Base-by-base conservation (phyloP, 1,140 invertebrate species). In the Dufourea novaeangliae region DNA sequence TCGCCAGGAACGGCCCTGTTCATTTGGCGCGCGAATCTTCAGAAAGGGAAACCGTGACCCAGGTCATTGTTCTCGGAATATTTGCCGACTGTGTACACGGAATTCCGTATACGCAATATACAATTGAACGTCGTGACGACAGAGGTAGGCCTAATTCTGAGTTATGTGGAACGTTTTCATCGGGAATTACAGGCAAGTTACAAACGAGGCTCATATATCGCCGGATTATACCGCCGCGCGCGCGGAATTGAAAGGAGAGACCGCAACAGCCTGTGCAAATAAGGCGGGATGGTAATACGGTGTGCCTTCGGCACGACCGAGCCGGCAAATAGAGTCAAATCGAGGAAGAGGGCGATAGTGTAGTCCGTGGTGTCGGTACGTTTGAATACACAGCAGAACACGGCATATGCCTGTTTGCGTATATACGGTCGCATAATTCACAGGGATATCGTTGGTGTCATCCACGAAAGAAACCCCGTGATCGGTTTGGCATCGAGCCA, bases 161-260 rank as follows among this genome's bases (percentile, higher is more conserved):
- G 63, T 87, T 86, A 88, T 86, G 77, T 59, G 52, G 54, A 46
- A 69, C 64, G 56, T 85, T 86, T 88, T 67, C 70, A 20, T 14
- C 78, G 77, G 88, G 88, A 50, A 88, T 89, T 87, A 88, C 87
- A n/a, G n/a, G n/a, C n/a, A 85, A 82, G 81, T 86, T 88, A 89
- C 83, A 88, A 89, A 89, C 84, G 86, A 89, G 85, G 20, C 74
- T 85, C 79, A 89, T 89, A 89, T 89, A 88, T 89, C 61, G 79
- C 72, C 66, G 88, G 88, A 89, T 89, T 88, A 88, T 59, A 80
- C 79, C 59, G 70, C 56, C 63, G 67, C 70, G 22, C 73, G 68
- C 82, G 52, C 56, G 29, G 59, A 72, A 80, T 76, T 77, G 81
- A 86, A 86, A 87, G 70, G 74, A 75, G 83, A 78, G n/a, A 66